A percentile compares a stretch with the other conserved stretches of the same genome.
phyloP scores from a whole-genome alignment of 2,797 vertebrate species.

The Mormyrus hasselquistii region DNA sequence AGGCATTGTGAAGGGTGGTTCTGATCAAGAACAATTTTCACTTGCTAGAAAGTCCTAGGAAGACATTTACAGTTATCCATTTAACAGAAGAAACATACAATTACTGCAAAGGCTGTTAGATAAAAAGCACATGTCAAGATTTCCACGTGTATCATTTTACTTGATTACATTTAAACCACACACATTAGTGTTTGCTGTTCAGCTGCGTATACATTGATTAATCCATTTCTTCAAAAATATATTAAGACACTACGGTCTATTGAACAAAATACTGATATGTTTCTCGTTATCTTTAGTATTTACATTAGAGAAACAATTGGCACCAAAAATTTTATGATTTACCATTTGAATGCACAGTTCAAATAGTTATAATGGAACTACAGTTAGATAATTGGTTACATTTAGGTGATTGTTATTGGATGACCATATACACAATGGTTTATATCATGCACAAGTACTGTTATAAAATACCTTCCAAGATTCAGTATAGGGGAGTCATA shows the following conservation, averaged over 20 bases:
- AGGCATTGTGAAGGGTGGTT: constrained; percentile 10
- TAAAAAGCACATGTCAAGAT: neutral
- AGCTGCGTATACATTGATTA: neutral
- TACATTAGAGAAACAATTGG: neutral
- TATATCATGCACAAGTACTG: neutral
- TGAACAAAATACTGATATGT: neutral
- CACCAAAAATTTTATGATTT: neutral
- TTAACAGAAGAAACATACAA: neutral
- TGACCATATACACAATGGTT: neutral
- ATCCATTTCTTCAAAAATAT: neutral
- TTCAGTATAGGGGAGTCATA: neutral
- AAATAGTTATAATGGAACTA: neutral
- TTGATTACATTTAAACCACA: neutral
- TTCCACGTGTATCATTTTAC: neutral
- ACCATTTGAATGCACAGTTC: neutral
- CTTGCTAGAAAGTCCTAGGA: neutral
- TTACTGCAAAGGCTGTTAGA: neutral
- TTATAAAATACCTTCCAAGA: constrained; percentile 7
- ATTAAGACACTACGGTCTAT: neutral
- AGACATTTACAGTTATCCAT: neutral
- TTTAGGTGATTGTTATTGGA: neutral
- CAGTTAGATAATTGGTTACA: neutral
- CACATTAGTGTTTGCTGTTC: neutral
- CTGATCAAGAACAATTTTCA: constrained; percentile 15
- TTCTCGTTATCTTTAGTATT: neutral